Evolutionary conservation across 2,888 invertebrate genomes (phyloP), one percentile per base, ranked within the genome.

Genomic region (Ametastegia equiseti): DNA sequence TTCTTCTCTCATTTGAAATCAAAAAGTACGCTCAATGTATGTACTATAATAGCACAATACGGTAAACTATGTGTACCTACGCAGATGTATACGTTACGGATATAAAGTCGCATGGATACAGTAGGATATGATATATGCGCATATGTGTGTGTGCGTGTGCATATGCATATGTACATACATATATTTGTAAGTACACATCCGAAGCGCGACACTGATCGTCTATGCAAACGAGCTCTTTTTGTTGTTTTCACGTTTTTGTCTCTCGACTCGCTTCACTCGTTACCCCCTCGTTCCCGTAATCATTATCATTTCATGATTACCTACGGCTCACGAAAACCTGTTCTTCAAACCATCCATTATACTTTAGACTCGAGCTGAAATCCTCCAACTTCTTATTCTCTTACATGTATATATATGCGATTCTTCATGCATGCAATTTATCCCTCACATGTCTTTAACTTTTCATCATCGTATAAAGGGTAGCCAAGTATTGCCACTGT

Each of bases 241-340:
- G 9, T 0, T 54, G 9, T 39, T 67, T 67, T 13, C 67, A 67
- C 19, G 5, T 36, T 39, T 39, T 67, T 71, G 19, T 71, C 30
- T 71, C 30, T 27, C 15, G 47, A 71, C 71, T 71, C 71, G 71
- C 27, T 71, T 39, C 39, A 39, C 39, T 67, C 30, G 30, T n/a
- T 15, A 7, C 33, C 63, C 63, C 33, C 39, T 39, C 67, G 39
- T 36, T 71, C 45, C 27, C 11, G 27, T 69, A 47, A 71, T 71
- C 47, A 71, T 71, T 71, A 71, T 71, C 71, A 71, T 71, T 71
- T 30, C 27, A 27, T 47, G 45, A 71, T 71, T 71, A 71, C 47
- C 65, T 39, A 11, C 36, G 23, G n/a, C n/a, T 39, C n/a, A 67
- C 65, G 9, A 67, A 30, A 39, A 71, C 71, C 71, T 45, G 65